Conservation (phyloP, 2,113 vertebrate species). For the Myotis brandtii region DNA sequence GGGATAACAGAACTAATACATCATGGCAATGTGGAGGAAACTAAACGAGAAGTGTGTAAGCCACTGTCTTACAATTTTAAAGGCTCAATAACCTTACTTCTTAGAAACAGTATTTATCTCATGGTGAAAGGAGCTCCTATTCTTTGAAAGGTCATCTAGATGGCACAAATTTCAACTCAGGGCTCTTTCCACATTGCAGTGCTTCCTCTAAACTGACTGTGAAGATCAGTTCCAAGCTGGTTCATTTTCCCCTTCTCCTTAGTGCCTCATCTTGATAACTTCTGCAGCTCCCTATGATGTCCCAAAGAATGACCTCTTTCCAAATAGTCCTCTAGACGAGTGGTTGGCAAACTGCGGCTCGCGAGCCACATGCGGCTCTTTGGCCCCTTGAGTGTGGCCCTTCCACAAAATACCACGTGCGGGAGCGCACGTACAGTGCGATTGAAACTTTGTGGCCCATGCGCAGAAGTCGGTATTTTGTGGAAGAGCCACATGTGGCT, state of each 20-base stretch:
- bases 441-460: too few relatives aligned
- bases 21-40: not conserved
- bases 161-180: not conserved
- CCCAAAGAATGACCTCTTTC: not conserved
- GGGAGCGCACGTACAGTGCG: too few relatives aligned
- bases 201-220: not conserved
- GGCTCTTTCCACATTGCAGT: not conserved
- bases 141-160: not conserved
- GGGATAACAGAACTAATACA: not conserved
- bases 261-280: not conserved
- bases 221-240: not conserved
- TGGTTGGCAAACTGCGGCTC: too few relatives aligned
- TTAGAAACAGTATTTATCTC: not conserved
- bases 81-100: not conserved
- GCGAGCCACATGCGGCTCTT: too few relatives aligned
- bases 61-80: not conserved
- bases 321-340: not conserved
- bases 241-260: not conserved
- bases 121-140: not conserved
- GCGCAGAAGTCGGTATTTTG: too few relatives aligned
- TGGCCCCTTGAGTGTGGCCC: too few relatives aligned
- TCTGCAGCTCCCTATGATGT: not conserved
- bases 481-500: too few relatives aligned
- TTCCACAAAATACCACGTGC: too few relatives aligned
- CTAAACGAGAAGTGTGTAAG: not conserved